Evolutionary conservation across 2,888 invertebrate genomes (phyloP).

Genomic region (Anticlea derivata): DNA sequence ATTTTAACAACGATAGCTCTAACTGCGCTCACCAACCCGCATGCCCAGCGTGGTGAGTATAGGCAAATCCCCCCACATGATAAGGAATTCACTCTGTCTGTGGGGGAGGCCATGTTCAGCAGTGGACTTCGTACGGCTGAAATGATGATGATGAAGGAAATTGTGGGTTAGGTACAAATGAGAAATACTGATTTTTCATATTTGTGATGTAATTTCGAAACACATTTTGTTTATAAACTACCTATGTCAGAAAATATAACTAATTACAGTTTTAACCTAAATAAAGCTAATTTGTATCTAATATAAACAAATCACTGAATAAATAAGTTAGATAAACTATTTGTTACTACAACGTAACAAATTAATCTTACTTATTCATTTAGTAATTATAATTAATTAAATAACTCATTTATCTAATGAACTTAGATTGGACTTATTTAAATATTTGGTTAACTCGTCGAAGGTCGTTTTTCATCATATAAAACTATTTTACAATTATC

Average conservation of each 20-base stretch:
- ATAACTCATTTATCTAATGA: slow-evolving; percentile 2
- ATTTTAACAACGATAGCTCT: too few relatives aligned
- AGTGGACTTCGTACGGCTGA: too few relatives aligned
- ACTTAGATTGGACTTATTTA: slow-evolving; percentile 14
- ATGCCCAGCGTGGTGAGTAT: too few relatives aligned
- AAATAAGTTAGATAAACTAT: slow-evolving; percentile 3
- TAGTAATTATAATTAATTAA: neutral
- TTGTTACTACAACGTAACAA: slow-evolving; percentile 45
- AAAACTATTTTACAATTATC: slow-evolving; percentile 4
- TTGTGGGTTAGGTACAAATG: slow-evolving; percentile 2
- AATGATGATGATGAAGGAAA: too few relatives aligned
- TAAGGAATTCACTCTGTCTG: too few relatives aligned
- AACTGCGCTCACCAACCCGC: too few relatives aligned
- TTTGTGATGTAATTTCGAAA: slow-evolving; percentile 27
- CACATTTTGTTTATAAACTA: slow-evolving; percentile 4
- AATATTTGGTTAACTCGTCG: slow-evolving; percentile 25
- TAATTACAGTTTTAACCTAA: neutral
- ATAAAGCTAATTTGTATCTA: slow-evolving; percentile 21
- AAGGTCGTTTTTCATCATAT: neutral
- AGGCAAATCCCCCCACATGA: too few relatives aligned
- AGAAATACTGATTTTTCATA: slow-evolving; percentile 9
- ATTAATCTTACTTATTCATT: slow-evolving; percentile 1
- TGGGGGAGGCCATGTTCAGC: too few relatives aligned
- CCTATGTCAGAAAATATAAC: neutral
- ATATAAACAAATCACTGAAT: slow-evolving; percentile 1